Evolutionary conservation across 2,888 invertebrate species (phyloP), one percentile per base, ranked within the genome.

Genomic region (Euzetes globulus): DNA sequence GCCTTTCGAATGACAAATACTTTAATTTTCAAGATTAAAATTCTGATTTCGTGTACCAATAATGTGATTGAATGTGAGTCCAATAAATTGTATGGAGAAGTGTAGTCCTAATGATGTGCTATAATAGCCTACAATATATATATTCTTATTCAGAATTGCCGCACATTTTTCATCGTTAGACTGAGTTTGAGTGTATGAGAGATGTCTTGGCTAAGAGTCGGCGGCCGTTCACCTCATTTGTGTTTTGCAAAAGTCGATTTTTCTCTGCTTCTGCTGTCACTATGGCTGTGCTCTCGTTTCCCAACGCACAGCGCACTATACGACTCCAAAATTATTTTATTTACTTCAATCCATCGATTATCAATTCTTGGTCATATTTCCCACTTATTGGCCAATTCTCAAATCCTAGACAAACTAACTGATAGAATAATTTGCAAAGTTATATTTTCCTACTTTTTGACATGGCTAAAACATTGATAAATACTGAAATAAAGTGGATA

Each of bases 181-280:
- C 37, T 29, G 11, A 13, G 2, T 13, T 4, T 13, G 19, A 25
- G 63, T 65, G 22, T 37, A 65, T 37, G 27, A 17, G 15, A 29
- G 33, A 37, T 17, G 6, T 29, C 19, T 63, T 25, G 19, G 19
- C 27, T 29, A 27, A 15, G 22, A 70, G 70, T 70, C 22, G 45
- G 45, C 45, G 70, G 41, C 22, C 70, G 70, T 70, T 70, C 45
- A 70, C 70, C 70, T 45, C 70, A 70, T 70, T 47, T 41, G 47
- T 41, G 70, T 65, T 65, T 11, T 70, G 13, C 63, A 19, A 65
- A 33, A 65, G n/a, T 47, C 41, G 41, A 70, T 45, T 45, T 19
- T 45, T 29, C 45, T 68, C 22, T 68, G 9, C 37, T 45, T 63
- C 27, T 63, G 58, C 63, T 17, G 1, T 2, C 1, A n/a, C 13